These are phyloP conservation scores for Lateolabrax maculatus DNA, from an alignment of 2,797 vertebrate genomes.

Conservation along the genomic window DNA sequence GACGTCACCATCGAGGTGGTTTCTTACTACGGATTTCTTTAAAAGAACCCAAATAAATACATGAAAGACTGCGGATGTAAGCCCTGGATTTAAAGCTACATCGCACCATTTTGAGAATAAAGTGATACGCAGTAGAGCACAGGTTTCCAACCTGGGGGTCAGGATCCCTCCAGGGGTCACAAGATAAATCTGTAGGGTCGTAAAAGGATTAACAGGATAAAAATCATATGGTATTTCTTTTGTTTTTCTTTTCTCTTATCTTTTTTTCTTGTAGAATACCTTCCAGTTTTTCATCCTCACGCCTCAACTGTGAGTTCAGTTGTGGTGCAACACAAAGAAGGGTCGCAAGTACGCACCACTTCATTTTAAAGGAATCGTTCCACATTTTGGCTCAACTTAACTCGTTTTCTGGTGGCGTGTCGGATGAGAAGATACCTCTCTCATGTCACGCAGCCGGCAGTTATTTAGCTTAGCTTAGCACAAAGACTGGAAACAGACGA, in stretches of 20 bases:
- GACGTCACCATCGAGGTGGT: not conserved
- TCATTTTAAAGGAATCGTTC: not conserved
- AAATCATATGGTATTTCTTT: not conserved
- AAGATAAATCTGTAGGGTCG: not conserved
- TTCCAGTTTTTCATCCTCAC: not conserved
- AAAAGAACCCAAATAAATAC: not conserved
- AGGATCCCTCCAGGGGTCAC: not conserved
- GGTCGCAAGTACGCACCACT: accelerated
- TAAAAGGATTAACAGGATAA: not conserved
- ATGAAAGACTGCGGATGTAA: too few species aligned
- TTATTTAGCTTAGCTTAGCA: conserved; percentile 8
- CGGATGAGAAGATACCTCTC: not conserved
- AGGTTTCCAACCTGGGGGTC: not conserved
- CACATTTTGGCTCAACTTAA: not conserved
- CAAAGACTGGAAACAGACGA: not conserved
- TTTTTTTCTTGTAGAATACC: not conserved
- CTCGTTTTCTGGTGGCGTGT: not conserved
- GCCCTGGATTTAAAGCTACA: not conserved
- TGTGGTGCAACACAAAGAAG: too few species aligned
- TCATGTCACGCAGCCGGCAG: not conserved
- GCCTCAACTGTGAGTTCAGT: too few species aligned
- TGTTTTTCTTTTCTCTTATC: not conserved
- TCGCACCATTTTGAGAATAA: not conserved
- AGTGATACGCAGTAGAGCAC: too few species aligned
- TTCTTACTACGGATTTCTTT: too few species aligned